Base-by-base conservation (phyloP, 2,888 invertebrate genomes). In the Lycophotia porphyrea region DNA sequence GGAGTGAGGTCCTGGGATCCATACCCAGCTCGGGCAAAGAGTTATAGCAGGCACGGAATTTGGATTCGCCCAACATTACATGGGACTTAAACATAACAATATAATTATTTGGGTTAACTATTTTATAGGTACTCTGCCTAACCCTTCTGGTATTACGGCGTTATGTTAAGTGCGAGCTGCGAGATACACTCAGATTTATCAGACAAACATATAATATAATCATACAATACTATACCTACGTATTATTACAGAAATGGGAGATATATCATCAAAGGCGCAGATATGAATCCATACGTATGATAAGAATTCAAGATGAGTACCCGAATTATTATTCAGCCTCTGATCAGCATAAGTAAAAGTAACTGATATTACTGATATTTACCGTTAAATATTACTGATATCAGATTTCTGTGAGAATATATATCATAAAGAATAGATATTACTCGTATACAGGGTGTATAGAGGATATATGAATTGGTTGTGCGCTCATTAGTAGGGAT, bases 351-450 rank as follows among this genome's bases (percentile, higher is more conserved):
- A 65, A 83, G 65, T 68, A 78, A 64, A 71, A 80, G 34, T 71
- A 60, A 81, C 36, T n/a, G 80, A 70, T 73, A 81, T 77, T 44
- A 49, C 52, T 3, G 58, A 61, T 83, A 78, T 81, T 83, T 63
- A 64, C 76, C 81, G 68, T 84, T 69, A 82, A 69, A 76, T 84
- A 82, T 71, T 63, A 69, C 31, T 58, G 36, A 74, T 82, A 71
- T 79, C 76, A 69, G 60, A 82, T 82, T 71, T 71, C 49, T 77
- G 27, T 24, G 42, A 34, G 67, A 77, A 72, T 81, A 69, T 77
- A 61, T 80, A 64, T 64, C 63, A 72, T 73, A 60, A 73, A 68
- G 79, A 81, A 82, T 60, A 73, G 34, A 78, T 79, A 49, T 73
- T 55, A 42, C 27, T 49, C 21, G 34, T 55, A 66, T 79, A 74